Conservation (phyloP, 2,888 invertebrate species). For the Dorcus hopei region DNA sequence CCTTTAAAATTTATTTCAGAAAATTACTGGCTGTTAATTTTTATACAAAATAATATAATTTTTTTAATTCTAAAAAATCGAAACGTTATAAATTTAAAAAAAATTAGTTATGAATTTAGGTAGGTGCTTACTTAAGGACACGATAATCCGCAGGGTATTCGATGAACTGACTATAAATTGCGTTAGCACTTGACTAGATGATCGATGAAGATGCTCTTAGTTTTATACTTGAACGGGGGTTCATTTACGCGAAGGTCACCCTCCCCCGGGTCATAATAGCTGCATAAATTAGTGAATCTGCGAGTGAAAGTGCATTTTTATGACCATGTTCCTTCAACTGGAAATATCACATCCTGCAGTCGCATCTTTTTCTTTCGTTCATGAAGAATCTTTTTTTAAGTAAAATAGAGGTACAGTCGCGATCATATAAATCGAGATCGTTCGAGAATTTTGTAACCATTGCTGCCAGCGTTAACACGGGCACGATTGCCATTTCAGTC, state of each 20-base stretch:
- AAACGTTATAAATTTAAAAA: too few species aligned
- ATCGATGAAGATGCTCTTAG: neutral
- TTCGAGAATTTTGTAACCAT: too few species aligned
- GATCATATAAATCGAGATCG: too few species aligned
- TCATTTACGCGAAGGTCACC: slow-evolving; percentile 15
- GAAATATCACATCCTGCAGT: neutral
- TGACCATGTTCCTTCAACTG: too few species aligned
- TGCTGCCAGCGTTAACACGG: too few species aligned
- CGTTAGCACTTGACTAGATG: neutral
- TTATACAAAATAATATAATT: too few species aligned
- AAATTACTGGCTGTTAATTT: neutral
- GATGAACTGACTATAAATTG: too few species aligned
- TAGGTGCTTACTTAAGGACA: too few species aligned
- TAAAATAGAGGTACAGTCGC: neutral
- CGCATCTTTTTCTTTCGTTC: neutral
- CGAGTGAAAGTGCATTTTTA: slow-evolving; percentile 2
- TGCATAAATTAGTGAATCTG: slow-evolving; percentile 14
- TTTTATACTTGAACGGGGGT: slow-evolving; percentile 13
- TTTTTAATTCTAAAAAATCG: too few species aligned
- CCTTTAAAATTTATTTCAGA: neutral
- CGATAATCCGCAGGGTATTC: too few species aligned
- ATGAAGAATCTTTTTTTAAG: neutral
- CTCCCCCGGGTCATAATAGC: slow-evolving; percentile 11
- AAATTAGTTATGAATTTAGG: too few species aligned
- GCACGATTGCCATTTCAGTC: too few species aligned